Base-by-base conservation (phyloP, 1,140 invertebrate genomes). In the Neelides sp. region DNA sequence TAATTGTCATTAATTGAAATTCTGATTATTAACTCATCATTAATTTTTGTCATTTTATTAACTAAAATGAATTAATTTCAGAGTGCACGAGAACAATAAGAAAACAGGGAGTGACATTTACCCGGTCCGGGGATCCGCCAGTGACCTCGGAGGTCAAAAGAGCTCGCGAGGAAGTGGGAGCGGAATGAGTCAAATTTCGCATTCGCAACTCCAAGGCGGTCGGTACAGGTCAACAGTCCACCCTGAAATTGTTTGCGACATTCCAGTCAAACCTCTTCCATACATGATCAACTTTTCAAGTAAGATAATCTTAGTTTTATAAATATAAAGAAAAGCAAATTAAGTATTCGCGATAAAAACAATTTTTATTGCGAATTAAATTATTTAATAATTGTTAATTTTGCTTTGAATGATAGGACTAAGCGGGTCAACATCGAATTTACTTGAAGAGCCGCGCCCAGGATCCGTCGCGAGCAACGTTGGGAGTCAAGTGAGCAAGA, bases 241-340 rank as follows among this genome's bases (percentile, higher is more conserved):
- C 62, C 71, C 72, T 0, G 67, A 72, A 62, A 64, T 71, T 37
- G 69, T 73, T 32, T 73, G 68, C 55, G 70, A 73, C 49, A 73
- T 73, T 52, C 72, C 72, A 2, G 54, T 48, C 23, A 53, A 54
- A 48, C 58, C 54, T 15, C 46, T 54, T 36, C 58, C 58, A 19
- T 59, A 51, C 27, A 53, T 51, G 37, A 54, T 56, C 48, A 56
- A 59, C 45, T 52, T 56, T 51, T 55, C 58, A 30, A 59, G 58
- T 59, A 48, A 52, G 48, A 46, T 19, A 15, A 8, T 35, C 3
- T 35, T 4, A 22, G 26, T 22, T 40, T 12, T 23, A 40, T 40
- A 23, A 19, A 41, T 41, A 35, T 35, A 22, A 28, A 30, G 42
- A 45, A 32, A 45, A 22, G 30, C 28, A 30, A 32, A 28, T 23